Evolutionary conservation across 2,113 vertebrate species (phyloP).

Genomic region (Todiramphus saurophagus): DNA sequence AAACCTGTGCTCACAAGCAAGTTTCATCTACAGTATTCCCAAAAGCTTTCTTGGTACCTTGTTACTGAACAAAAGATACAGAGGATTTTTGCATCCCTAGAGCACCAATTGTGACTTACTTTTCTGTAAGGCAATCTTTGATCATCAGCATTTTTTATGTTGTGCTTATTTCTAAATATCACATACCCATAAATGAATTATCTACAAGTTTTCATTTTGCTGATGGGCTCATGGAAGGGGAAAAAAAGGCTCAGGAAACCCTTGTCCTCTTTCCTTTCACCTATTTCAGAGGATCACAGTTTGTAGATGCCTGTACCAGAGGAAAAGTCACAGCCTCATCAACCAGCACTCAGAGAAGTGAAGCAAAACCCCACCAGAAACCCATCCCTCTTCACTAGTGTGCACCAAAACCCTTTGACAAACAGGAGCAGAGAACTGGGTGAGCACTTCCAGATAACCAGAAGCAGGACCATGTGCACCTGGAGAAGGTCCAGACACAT

Average conservation of each 20-base stretch:
- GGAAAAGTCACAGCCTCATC: background rate
- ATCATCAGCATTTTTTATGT: background rate
- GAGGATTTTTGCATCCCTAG: background rate
- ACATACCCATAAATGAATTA: background rate
- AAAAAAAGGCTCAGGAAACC: background rate
- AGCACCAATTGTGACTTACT: background rate
- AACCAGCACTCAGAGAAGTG: background rate
- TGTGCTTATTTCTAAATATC: no score
- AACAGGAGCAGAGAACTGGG: background rate
- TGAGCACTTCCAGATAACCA: background rate
- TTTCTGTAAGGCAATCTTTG: background rate
- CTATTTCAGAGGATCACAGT: background rate
- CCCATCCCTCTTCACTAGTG: background rate
- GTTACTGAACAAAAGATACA: background rate
- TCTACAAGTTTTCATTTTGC: rapidly evolving
- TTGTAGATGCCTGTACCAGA: background rate
- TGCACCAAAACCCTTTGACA: background rate
- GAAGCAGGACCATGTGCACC: rapidly evolving
- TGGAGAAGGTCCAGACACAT: background rate
- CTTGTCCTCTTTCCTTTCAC: background rate
- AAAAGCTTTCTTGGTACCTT: background rate
- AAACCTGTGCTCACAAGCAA: background rate
- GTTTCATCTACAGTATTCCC: background rate
- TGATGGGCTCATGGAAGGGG: rapidly evolving
- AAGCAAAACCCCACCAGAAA: background rate